Base-by-base conservation (phyloP, 2,113 vertebrate genomes). In the Sylvilagus bachmani region DNA sequence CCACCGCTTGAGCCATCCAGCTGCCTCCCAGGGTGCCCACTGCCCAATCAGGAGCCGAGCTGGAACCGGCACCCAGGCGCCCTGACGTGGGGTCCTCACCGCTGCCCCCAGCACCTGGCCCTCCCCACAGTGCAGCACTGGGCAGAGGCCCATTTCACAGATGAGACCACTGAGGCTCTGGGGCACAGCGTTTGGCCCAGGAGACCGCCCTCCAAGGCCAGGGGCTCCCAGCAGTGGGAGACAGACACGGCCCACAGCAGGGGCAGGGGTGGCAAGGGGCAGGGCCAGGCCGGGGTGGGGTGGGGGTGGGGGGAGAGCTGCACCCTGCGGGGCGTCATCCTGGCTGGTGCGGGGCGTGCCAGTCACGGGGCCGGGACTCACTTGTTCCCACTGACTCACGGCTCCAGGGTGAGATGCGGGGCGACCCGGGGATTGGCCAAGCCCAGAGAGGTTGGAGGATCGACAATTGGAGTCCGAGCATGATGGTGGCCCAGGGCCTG, bases 301-400 rank as follows among this genome's bases (percentile, higher is more conserved):
- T 31, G 4, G 19, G 19, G 13, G 11, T 19, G 19, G 22, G 49
- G 6, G 17, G 44, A 16, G 16, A 21, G 22, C 36, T 2, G 61
- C 17, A 6, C 17, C 2, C n/a, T 29, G 10, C 19, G 1, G 3
- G 38, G 55, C 4, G 0, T 1, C 61, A 6, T 19, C 51, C 8
- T 0, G 29, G 55, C 55, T 33, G 70, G n/a, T 1, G 0, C 10
- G 7, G 21, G 31, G 3, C 13, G 0, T 27, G 17, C 49, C 2
- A 0, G 31, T 80, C 86, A 33, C 11, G 1, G 12, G 17, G 22
- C 5, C 0, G 22, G 27, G 25, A 36, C 5, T 29, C 67, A 8
- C 8, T 0, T 6, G 36, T 36, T 24, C 49, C 82, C 27, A 4
- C 38, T 67, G 94, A 92, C 61, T 96, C 77, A 64, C 19, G 12